These are phyloP conservation scores for Cephalotes varians DNA, from an alignment of 2,888 invertebrate genomes.

Conservation along the genomic window DNA sequence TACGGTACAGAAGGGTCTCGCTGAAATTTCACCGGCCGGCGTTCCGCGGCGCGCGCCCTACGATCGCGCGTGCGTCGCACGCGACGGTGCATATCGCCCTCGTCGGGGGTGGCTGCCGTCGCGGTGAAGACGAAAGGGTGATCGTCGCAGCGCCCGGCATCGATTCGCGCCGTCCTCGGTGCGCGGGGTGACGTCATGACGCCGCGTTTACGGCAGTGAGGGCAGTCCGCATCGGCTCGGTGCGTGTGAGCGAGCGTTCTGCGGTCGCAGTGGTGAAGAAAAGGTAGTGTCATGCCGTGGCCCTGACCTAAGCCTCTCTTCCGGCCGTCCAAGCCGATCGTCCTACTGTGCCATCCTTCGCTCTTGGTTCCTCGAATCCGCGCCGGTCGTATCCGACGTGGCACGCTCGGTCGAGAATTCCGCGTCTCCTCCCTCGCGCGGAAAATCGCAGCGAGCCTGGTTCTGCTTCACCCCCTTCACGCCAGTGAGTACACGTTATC, in stretches of 20 bases:
- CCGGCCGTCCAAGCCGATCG: conserved; percentile 69
- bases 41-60: conserved; percentile 10
- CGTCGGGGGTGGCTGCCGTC: conserved; percentile 60
- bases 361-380: conserved; percentile 19
- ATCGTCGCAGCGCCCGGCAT: conserved; percentile 72
- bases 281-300: conserved; percentile 73
- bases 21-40: not conserved
- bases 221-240: conserved; percentile 53
- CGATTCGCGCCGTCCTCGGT: conserved; percentile 68
- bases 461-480: not conserved
- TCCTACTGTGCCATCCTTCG: conserved; percentile 53
- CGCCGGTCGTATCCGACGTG: not conserved
- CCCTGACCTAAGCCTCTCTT: conserved; percentile 73
- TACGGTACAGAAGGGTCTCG: not conserved
- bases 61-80: conserved; percentile 33
- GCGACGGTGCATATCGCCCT: too few species aligned
- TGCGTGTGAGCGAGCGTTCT: conserved; percentile 42
- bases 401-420: not conserved
- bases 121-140: conserved; percentile 54
- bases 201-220: conserved; percentile 56
- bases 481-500: conserved; percentile 47
- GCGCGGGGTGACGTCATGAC: conserved; percentile 75
- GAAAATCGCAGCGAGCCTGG: not conserved
- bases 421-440: not conserved
- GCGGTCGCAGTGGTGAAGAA: not conserved